Base-by-base conservation (phyloP, 1,140 invertebrate genomes). In the Campoletis sonorensis region DNA sequence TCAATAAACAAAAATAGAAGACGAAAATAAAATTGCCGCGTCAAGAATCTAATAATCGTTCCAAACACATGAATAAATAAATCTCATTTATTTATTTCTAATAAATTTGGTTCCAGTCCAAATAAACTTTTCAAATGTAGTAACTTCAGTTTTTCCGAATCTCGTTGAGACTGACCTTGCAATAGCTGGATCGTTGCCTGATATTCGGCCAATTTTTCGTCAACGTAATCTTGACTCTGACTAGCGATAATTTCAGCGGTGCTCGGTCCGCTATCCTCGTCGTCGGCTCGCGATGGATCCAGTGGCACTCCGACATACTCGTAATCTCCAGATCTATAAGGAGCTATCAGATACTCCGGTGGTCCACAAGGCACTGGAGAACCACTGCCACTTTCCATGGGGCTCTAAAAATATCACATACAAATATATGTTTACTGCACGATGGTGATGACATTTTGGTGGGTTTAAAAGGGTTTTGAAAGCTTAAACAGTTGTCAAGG, bases 211-310 rank as follows among this genome's bases (percentile, higher is more conserved):
- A 98, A 94, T 90, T 97, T 97, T 92, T 98, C 97, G 89, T 98
- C 97, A 70, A 98, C 95, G 88, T 98, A 98, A 92, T 98, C 97
- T 92, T 98, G 97, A 80, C 96, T 97, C 92, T 98, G 97, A 88
- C 95, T 96, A 40, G 97, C 97, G 81, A 98, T 98, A 81, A 98
- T 97, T 88, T 98, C 97, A 15, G 97, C 97, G 4, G 97, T 98
- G 72, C 96, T 96, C 8, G 95, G 95, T 33, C 96, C 96, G 82
- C 94, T 93, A 78, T 95, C 95, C 45, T 95, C 95, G 49, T 96
- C 95, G 18, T 95, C 94, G 79, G 87, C 90, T 87, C 94, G 95
- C 81, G 92, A 93, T 72, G 94, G 94, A 87, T 96, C 95, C 81
- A 96, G 85, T 5, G 96, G 95, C 70, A 95, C 94, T 71, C 95